Evolutionary conservation across 2,888 invertebrate species (phyloP).

Genomic region (Flexamia atlantica): DNA sequence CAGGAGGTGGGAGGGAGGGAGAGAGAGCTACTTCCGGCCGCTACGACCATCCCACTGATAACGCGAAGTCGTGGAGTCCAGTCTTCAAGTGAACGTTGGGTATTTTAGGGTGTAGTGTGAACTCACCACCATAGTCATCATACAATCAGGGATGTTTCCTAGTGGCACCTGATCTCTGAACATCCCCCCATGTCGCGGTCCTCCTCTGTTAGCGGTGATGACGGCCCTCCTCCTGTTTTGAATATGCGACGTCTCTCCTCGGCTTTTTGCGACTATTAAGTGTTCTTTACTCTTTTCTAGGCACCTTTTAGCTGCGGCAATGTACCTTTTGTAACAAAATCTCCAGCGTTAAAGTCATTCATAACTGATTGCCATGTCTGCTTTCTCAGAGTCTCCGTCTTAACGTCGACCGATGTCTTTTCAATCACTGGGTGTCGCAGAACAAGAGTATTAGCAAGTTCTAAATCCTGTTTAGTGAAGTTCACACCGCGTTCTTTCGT

Average conservation of each 20-base stretch:
- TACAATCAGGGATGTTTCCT: not conserved
- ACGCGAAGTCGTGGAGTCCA: no score
- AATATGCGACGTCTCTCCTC: not conserved
- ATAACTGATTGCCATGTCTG: not conserved
- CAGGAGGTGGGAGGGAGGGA: no score
- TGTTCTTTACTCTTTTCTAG: not conserved
- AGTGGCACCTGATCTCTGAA: not conserved
- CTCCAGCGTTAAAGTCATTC: not conserved
- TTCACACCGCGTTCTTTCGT: no score
- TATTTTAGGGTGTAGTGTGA: no score
- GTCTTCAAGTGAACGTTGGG: no score
- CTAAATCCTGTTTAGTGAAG: no score
- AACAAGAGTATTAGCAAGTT: no score
- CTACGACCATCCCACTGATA: no score
- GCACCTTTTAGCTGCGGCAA: not conserved
- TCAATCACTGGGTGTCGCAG: no score
- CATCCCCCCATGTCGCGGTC: not conserved
- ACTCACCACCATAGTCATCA: not conserved
- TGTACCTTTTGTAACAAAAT: not conserved
- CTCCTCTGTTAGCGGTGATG: not conserved
- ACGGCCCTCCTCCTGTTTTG: not conserved
- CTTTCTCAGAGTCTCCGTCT: not conserved
- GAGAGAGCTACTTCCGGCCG: no score
- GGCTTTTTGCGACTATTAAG: not conserved
- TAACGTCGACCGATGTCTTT: not conserved